phyloP scores from a whole-genome alignment of 2,888 invertebrate species.

The Acholoe squamosa region DNA sequence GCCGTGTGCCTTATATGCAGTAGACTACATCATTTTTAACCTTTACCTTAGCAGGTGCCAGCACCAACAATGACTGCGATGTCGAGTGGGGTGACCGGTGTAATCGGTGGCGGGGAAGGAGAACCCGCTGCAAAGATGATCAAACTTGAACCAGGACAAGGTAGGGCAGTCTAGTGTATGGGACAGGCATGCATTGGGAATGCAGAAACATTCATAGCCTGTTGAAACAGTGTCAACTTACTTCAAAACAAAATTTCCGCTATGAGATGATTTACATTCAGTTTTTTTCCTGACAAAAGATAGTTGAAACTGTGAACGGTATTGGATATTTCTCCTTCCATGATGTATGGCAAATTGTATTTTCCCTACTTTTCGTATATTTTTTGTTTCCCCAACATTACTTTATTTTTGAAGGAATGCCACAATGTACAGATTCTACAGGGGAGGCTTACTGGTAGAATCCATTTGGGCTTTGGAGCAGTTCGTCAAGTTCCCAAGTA shows the following conservation, averaged over 20 bases:
- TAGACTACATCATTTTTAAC: too few species aligned
- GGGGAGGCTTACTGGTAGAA: not conserved
- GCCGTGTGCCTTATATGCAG: too few species aligned
- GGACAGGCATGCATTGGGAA: not conserved
- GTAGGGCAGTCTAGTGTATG: not conserved
- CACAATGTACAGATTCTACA: slow-evolving; percentile 21
- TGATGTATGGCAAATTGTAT: not conserved
- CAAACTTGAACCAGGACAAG: slow-evolving; percentile 57
- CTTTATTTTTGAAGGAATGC: not conserved
- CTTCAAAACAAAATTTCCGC: not conserved
- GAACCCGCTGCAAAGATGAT: slow-evolving; percentile 45
- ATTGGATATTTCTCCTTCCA: slow-evolving; percentile 36
- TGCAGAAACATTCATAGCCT: slow-evolving; percentile 12
- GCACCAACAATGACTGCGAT: not conserved
- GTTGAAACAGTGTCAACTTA: not conserved
- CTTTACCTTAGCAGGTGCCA: not conserved
- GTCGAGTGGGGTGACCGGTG: slow-evolving; percentile 29
- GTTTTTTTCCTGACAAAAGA: not conserved
- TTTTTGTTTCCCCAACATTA: not conserved
- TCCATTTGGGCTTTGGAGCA: not conserved
- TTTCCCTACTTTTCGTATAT: not conserved
- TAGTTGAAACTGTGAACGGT: not conserved
- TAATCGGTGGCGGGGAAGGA: slow-evolving; percentile 31
- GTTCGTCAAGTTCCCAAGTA: not conserved
- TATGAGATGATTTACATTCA: slow-evolving; percentile 17